Evolutionary conservation across 2,888 invertebrate species (phyloP).

Genomic region (Rhagonycha fulva): DNA sequence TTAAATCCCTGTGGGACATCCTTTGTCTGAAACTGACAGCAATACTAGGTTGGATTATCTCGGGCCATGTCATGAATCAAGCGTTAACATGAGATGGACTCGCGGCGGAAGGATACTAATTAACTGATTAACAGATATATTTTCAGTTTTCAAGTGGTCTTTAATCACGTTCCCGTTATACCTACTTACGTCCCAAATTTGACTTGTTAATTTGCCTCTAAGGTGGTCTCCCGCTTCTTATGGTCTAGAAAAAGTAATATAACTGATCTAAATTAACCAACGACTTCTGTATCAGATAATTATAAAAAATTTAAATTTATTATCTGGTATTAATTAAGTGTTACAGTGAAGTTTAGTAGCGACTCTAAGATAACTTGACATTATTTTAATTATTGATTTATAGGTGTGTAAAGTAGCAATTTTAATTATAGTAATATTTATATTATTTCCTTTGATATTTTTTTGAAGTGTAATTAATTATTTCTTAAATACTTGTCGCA

Average conservation of each 20-base stretch:
- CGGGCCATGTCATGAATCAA: slow-evolving; percentile 24
- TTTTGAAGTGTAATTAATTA: background rate
- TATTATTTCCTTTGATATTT: background rate
- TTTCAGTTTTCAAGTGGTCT: background rate
- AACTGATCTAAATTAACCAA: background rate
- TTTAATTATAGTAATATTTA: background rate
- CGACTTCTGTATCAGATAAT: background rate
- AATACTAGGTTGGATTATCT: slow-evolving; percentile 26
- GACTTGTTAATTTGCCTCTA: background rate
- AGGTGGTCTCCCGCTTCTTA: background rate
- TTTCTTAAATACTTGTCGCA: no score
- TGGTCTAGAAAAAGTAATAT: background rate
- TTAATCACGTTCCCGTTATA: background rate
- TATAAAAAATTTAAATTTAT: background rate
- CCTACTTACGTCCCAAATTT: background rate
- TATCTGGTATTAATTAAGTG: background rate
- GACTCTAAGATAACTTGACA: background rate
- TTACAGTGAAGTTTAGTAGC: background rate
- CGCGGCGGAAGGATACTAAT: slow-evolving; percentile 27
- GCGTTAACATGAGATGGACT: slow-evolving; percentile 22
- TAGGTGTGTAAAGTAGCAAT: background rate
- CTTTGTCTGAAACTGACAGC: slow-evolving; percentile 24
- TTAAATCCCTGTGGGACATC: slow-evolving; percentile 26
- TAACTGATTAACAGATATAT: slow-evolving; percentile 24
- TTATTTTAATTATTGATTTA: background rate